Conservation (phyloP, 2,888 invertebrate genomes). For the Bedellia somnulentella region DNA sequence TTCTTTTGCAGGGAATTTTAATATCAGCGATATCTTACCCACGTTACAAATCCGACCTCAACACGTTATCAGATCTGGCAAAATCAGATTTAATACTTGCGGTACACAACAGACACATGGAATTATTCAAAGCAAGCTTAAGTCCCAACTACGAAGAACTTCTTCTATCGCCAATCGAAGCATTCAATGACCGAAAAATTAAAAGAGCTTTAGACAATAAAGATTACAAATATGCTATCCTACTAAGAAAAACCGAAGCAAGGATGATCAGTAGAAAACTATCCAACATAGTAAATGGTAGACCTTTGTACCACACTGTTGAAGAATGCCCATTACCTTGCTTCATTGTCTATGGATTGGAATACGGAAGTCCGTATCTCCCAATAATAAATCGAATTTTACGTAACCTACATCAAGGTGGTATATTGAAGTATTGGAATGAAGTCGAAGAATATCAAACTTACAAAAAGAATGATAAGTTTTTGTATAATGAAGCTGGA, state of each 20-base stretch:
- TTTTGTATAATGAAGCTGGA: constrained; percentile 14
- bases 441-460: constrained; percentile 25
- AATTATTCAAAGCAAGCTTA: constrained; percentile 29
- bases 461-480: constrained; percentile 15
- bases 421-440: constrained; percentile 44
- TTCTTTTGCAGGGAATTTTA: constrained; percentile 36
- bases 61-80: constrained; percentile 22
- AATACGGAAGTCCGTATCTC: constrained; percentile 62
- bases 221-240: constrained; percentile 41
- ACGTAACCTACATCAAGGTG: constrained; percentile 45
- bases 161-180: constrained; percentile 27
- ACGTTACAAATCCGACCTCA: constrained; percentile 28
- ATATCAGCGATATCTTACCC: constrained; percentile 42
- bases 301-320: constrained; percentile 48
- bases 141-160: constrained; percentile 15
- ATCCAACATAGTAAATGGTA: constrained; percentile 30
- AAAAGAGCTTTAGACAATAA: constrained; percentile 30
- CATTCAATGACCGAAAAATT: constrained; percentile 35
- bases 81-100: constrained; percentile 31
- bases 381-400: constrained; percentile 44
- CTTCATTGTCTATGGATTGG: constrained; percentile 54
- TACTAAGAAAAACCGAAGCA: constrained; percentile 47
- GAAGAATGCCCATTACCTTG: constrained; percentile 57
- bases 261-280: constrained; percentile 24
- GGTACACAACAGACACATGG: constrained; percentile 31